A percentile compares a stretch with the other conserved stretches of the same genome.
These are phyloP conservation scores for Drosophila paranaensis DNA, from an alignment of 2,888 invertebrate genomes.

Conservation along the genomic window DNA sequence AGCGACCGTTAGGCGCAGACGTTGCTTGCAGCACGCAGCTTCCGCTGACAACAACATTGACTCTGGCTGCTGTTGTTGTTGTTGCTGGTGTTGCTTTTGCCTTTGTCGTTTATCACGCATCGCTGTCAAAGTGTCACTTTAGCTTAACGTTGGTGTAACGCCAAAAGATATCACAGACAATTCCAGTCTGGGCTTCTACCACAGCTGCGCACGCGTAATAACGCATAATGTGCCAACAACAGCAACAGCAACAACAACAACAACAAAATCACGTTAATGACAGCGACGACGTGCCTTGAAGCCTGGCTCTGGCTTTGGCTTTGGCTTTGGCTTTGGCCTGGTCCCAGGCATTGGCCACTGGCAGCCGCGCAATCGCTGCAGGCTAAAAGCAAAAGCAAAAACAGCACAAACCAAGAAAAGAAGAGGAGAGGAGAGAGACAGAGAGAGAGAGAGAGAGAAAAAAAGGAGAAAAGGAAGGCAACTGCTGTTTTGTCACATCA, in stretches of 20 bases:
- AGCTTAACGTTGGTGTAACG: constrained; percentile 71
- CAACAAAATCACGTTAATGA: constrained; percentile 73
- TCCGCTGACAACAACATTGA: constrained; percentile 24
- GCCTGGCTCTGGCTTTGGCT: neutral
- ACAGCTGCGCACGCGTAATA: constrained; percentile 69
- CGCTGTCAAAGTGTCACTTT: constrained; percentile 83
- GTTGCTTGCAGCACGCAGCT: constrained; percentile 26
- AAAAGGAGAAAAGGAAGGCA: constrained; percentile 43
- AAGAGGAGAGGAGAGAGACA: constrained; percentile 24
- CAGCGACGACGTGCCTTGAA: constrained; percentile 69
- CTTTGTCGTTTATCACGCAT: constrained; percentile 83
- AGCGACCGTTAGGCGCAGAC: constrained; percentile 49
- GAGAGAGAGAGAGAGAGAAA: constrained; percentile 19
- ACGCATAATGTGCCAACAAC: constrained; percentile 66
- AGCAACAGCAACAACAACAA: constrained; percentile 33
- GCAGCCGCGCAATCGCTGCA: constrained; percentile 28
- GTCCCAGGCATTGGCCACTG: constrained; percentile 20
- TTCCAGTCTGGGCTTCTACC: constrained; percentile 33
- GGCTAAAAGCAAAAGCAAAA: constrained; percentile 20
- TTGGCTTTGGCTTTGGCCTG: constrained; percentile 12
- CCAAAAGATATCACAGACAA: constrained; percentile 67
- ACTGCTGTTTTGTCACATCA: constrained; percentile 80
- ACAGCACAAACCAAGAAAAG: constrained; percentile 22
- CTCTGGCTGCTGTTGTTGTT: constrained; percentile 58
- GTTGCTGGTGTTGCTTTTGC: constrained; percentile 23